Evolutionary conservation across 2,888 invertebrate genomes (phyloP).

Genomic region (Oscheius sp.): DNA sequence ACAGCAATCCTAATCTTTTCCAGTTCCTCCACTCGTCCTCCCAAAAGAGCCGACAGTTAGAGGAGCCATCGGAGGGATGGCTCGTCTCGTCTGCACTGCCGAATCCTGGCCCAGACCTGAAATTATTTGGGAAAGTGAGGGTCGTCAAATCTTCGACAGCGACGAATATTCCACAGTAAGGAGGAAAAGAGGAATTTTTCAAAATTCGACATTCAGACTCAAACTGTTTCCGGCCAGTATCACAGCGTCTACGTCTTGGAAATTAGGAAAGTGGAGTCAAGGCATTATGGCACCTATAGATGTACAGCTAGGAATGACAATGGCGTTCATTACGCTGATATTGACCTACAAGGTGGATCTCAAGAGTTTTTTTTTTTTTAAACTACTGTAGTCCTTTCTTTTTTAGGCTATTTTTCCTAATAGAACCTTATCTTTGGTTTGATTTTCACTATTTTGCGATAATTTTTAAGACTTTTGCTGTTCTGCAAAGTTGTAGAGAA

Average conservation of each 20-base stretch:
- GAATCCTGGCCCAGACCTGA: conserved; percentile 69
- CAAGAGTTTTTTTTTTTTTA: neutral
- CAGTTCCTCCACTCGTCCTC: conserved; percentile 64
- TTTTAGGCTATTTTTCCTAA: neutral
- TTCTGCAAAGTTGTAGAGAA: too few relatives aligned
- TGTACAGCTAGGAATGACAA: conserved; percentile 69
- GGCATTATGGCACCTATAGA: conserved; percentile 63
- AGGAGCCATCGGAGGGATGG: conserved; percentile 41
- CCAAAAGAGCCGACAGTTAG: conserved; percentile 54
- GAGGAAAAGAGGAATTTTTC: neutral
- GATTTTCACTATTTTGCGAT: too few relatives aligned
- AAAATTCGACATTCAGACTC: conserved; percentile 42
- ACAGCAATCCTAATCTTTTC: conserved; percentile 11
- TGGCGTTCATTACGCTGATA: conserved; percentile 63
- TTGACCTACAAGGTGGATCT: conserved; percentile 51
- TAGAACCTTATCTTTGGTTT: too few relatives aligned
- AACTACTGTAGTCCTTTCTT: neutral
- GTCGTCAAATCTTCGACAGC: conserved; percentile 58
- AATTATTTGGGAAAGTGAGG: conserved; percentile 65
- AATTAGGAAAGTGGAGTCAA: conserved; percentile 52
- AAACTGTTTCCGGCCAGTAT: conserved; percentile 61
- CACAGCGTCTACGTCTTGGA: conserved; percentile 65
- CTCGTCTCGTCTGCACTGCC: conserved; percentile 56
- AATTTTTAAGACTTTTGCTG: too few relatives aligned
- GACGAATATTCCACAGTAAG: conserved; percentile 57